Evolutionary conservation across 2,113 vertebrate genomes (phyloP).

Genomic region (Gallinago paraguaiae): DNA sequence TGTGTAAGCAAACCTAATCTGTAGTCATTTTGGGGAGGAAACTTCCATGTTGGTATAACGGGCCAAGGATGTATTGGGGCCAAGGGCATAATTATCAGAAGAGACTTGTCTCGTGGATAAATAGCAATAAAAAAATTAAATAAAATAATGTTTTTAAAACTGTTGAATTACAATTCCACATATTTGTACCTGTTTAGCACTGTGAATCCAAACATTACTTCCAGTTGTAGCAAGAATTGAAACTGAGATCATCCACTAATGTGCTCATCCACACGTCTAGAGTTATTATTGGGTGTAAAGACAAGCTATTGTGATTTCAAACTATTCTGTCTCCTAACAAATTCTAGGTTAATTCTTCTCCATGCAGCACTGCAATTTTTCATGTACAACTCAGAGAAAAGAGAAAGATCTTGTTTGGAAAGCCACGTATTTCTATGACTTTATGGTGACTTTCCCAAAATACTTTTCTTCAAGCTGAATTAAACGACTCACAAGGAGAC

Average conservation of each 20-base stretch:
- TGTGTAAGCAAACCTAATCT: not conserved
- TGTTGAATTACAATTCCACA: not conserved
- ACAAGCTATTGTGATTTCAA: not conserved
- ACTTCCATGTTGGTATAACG: not conserved
- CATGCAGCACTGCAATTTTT: not conserved
- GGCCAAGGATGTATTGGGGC: too few species aligned
- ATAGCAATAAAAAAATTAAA: not conserved
- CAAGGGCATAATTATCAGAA: not conserved
- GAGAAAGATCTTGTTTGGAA: not conserved
- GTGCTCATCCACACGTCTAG: not conserved
- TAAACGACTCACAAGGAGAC: not conserved
- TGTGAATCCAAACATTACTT: not conserved
- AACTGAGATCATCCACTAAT: not conserved
- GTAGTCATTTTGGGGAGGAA: not conserved
- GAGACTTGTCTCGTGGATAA: constrained; percentile 4
- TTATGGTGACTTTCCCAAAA: not conserved
- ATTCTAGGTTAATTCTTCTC: not conserved
- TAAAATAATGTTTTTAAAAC: not conserved
- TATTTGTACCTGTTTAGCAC: not conserved
- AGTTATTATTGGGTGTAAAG: not conserved
- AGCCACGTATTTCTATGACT: rapidly evolving
- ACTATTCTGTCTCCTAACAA: not conserved
- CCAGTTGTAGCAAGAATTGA: not conserved
- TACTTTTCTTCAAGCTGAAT: not conserved
- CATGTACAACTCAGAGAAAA: not conserved